phyloP scores from a whole-genome alignment of 53 echinoderm and acorn worm species.

The Hippasteria phrygiana region DNA sequence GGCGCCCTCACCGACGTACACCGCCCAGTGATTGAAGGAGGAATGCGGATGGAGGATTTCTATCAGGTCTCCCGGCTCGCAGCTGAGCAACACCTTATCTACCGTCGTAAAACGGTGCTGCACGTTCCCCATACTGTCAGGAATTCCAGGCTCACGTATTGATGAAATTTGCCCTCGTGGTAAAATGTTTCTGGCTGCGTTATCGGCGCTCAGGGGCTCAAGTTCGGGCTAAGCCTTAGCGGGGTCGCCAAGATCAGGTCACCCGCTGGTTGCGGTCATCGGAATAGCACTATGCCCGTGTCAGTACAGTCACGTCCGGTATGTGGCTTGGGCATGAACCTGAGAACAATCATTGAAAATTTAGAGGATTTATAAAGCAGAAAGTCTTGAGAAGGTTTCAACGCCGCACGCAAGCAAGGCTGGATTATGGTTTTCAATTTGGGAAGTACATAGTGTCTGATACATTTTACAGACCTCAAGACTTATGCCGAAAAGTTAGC shows the following conservation, averaged over 20 bases:
- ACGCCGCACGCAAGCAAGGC: too few relatives aligned
- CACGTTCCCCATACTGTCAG: constrained; percentile 83
- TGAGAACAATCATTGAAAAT: not conserved
- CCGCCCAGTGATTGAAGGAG: constrained; percentile 97
- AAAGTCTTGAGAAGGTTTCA: too few relatives aligned
- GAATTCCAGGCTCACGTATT: too few relatives aligned
- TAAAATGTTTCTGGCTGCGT: not conserved
- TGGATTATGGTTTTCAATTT: too few relatives aligned
- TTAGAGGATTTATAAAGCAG: too few relatives aligned
- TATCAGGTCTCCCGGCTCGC: constrained; percentile 86
- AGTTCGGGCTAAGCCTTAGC: not conserved
- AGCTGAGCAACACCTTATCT: constrained; percentile 76
- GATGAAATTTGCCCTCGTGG: too few relatives aligned
- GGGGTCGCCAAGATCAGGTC: not conserved
- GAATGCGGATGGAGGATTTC: constrained; percentile 86
- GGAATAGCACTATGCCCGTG: not conserved
- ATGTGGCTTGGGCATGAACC: not conserved
- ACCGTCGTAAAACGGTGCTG: constrained; percentile 80
- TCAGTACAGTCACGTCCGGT: not conserved
- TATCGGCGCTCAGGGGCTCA: not conserved
- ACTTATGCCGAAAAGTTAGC: too few relatives aligned
- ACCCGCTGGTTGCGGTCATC: not conserved
- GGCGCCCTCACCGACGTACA: constrained; percentile 91
- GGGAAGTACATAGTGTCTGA: too few relatives aligned
- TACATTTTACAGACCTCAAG: too few relatives aligned